Evolutionary conservation across 2,888 invertebrate genomes (phyloP).

Genomic region (Xylocampa areola): DNA sequence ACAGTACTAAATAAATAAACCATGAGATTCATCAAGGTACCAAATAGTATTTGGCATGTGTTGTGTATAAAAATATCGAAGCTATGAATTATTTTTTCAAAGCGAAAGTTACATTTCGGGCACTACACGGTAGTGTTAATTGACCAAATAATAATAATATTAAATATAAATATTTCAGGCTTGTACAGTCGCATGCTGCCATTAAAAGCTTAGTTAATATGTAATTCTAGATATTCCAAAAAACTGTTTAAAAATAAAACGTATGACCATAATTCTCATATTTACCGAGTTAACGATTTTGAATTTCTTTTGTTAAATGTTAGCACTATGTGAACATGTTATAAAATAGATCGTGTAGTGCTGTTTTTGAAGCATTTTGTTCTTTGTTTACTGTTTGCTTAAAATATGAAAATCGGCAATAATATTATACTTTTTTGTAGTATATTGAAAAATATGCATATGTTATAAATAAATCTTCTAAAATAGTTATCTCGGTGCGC

Average conservation of each 20-base stretch:
- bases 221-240: constrained; percentile 27
- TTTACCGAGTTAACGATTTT: constrained; percentile 63
- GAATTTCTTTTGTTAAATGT: constrained; percentile 8
- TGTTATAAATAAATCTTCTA: constrained; percentile 1
- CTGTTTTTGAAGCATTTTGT: neutral
- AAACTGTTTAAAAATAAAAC: constrained; percentile 20
- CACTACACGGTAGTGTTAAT: constrained; percentile 63
- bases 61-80: constrained; percentile 32
- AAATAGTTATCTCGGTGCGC: constrained; percentile 63
- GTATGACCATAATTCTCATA: constrained; percentile 35
- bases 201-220: constrained; percentile 55
- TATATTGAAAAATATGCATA: no score
- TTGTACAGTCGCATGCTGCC: constrained; percentile 63
- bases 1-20: constrained; percentile 22
- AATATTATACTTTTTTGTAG: neutral
- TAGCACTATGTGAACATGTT: neutral
- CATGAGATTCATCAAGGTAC: constrained; percentile 51
- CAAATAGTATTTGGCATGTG: constrained; percentile 28
- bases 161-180: constrained; percentile 57
- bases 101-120: constrained; percentile 42
- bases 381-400: neutral
- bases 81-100: constrained; percentile 26
- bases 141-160: constrained; percentile 59
- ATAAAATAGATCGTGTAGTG: neutral
- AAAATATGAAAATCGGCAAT: neutral